Conservation (phyloP, 2,888 invertebrate genomes). For the Leptopilina drosophilae region DNA sequence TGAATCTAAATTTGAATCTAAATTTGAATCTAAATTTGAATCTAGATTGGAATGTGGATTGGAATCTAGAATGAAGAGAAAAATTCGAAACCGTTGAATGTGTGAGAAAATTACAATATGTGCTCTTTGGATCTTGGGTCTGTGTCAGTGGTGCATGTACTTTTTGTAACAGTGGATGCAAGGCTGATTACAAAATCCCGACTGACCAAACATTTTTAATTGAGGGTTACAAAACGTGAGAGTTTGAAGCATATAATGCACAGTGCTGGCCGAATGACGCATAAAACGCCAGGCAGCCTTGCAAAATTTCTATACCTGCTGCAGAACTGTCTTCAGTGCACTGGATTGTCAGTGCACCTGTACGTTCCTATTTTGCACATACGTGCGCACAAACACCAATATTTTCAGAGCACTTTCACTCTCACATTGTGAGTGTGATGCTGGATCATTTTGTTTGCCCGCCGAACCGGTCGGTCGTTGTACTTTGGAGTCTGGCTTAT, state of each 20-base stretch:
- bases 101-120: too few species aligned
- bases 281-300: neutral
- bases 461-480: constrained; percentile 52
- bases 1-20: too few species aligned
- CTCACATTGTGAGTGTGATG: constrained; percentile 58
- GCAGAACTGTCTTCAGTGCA: constrained; percentile 36
- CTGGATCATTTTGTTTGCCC: constrained; percentile 50
- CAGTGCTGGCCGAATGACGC: constrained; percentile 46
- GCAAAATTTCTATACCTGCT: constrained; percentile 11
- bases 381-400: constrained; percentile 52
- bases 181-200: constrained; percentile 62
- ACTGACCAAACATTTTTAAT: constrained; percentile 62
- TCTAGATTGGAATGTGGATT: too few species aligned
- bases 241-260: constrained; percentile 51
- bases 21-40: too few species aligned
- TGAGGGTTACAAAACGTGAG: constrained; percentile 61
- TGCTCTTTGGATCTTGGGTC: neutral
- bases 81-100: too few species aligned
- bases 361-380: constrained; percentile 37
- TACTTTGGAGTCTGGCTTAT: constrained; percentile 28
- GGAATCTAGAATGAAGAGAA: too few species aligned
- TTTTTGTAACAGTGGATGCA: constrained; percentile 24
- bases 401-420: constrained; percentile 75
- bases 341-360: constrained; percentile 50
- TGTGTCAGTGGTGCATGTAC: constrained; percentile 5